Evolutionary conservation across 2,888 invertebrate species (phyloP).

Genomic region (Ametastegia equiseti): DNA sequence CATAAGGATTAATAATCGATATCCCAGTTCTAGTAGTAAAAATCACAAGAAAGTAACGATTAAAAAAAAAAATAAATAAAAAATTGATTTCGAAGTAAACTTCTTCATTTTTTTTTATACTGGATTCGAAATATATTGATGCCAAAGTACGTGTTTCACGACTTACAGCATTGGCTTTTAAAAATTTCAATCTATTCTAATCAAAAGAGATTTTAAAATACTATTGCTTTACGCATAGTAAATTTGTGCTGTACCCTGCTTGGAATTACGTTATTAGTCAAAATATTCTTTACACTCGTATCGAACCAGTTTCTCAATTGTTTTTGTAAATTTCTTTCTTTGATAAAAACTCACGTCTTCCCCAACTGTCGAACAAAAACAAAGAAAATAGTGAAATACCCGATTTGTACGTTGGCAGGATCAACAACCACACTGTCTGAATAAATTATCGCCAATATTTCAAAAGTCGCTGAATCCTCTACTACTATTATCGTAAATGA

Average conservation of each 20-base stretch:
- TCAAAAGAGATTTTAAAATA: background rate
- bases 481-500: background rate
- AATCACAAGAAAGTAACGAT: background rate
- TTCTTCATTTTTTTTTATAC: background rate
- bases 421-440: background rate
- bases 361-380: background rate
- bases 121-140: background rate
- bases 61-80: background rate
- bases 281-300: background rate
- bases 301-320: background rate
- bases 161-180: background rate
- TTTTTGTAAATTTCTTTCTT: background rate
- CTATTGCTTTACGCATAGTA: background rate
- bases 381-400: background rate
- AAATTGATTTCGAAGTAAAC: background rate
- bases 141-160: background rate
- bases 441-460: background rate
- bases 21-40: background rate
- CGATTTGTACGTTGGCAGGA: slow-evolving; percentile 20
- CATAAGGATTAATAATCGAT: no score
- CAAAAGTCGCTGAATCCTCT: background rate
- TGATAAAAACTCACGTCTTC: background rate
- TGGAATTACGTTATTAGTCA: background rate
- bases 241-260: background rate
- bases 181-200: background rate